Percentiles rank a stretch among this genome's conserved stretches.
These are phyloP conservation scores for Dryomyza anilis DNA, from an alignment of 2,888 invertebrate genomes.

Conservation along the genomic window DNA sequence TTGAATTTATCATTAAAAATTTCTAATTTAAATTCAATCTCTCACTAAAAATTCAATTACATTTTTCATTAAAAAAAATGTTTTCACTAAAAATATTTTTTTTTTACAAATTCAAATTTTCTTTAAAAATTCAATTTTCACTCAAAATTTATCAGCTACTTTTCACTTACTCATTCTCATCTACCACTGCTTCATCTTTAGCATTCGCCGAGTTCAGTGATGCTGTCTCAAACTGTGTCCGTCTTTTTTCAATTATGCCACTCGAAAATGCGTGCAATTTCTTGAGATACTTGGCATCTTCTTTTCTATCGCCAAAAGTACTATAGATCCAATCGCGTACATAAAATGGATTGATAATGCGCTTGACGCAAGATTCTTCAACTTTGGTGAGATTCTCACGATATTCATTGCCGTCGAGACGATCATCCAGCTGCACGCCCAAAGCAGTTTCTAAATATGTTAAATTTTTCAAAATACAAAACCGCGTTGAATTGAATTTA, in stretches of 20 bases:
- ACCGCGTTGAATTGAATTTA: constrained; percentile 23
- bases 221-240: constrained; percentile 40
- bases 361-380: constrained; percentile 41
- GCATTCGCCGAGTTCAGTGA: too few species aligned
- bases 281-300: constrained; percentile 36
- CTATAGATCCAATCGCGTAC: constrained; percentile 39
- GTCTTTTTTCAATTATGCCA: constrained; percentile 49
- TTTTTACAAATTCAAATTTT: too few species aligned
- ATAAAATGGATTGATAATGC: constrained; percentile 44
- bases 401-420: constrained; percentile 42
- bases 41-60: too few species aligned
- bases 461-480: neutral
- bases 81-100: too few species aligned
- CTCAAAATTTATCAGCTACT: neutral
- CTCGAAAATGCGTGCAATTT: constrained; percentile 50
- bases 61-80: neutral
- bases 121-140: neutral
- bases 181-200: constrained; percentile 28
- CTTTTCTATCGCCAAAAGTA: constrained; percentile 36
- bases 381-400: constrained; percentile 41
- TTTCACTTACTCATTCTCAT: constrained; percentile 40
- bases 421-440: constrained; percentile 46
- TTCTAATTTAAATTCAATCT: too few species aligned
- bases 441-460: constrained; percentile 46
- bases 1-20: too few species aligned